These are phyloP conservation scores for Euwallacea similis DNA, from an alignment of 1,140 invertebrate species.

Conservation along the genomic window DNA sequence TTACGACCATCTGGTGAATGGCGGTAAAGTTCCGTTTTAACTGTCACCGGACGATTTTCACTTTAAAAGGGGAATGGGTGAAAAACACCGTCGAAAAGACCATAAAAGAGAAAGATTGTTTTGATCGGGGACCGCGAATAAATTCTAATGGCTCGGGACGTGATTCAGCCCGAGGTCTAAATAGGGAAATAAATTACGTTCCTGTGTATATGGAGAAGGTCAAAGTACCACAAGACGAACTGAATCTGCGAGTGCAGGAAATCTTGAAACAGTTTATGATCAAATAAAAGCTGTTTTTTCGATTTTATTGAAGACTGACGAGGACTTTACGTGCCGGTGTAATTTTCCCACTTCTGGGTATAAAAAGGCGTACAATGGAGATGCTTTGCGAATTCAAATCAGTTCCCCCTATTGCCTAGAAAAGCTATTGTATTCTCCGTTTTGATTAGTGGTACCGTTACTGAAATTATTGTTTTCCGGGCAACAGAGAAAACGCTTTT, in stretches of 20 bases:
- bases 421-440: conserved; percentile 20
- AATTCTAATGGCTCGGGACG: conserved; percentile 8
- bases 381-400: conserved; percentile 11
- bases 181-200: conserved; percentile 22
- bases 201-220: background rate
- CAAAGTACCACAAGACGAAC: background rate
- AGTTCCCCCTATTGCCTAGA: conserved; percentile 6
- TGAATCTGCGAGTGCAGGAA: background rate
- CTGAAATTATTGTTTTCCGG: conserved; percentile 31
- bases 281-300: too few species aligned
- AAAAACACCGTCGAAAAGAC: conserved; percentile 6
- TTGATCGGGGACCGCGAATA: conserved; percentile 14
- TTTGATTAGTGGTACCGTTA: conserved; percentile 26
- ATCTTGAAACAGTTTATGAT: too few species aligned
- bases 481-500: conserved; percentile 15
- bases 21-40: too few species aligned
- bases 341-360: too few species aligned
- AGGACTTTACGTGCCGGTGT: too few species aligned
- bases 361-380: too few species aligned
- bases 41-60: background rate
- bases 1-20: too few species aligned
- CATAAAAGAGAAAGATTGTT: conserved; percentile 23
- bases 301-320: too few species aligned
- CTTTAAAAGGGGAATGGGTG: background rate
- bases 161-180: conserved; percentile 12